Evolutionary conservation across 2,888 invertebrate species (phyloP).

Genomic region (Lasioglossum morio): DNA sequence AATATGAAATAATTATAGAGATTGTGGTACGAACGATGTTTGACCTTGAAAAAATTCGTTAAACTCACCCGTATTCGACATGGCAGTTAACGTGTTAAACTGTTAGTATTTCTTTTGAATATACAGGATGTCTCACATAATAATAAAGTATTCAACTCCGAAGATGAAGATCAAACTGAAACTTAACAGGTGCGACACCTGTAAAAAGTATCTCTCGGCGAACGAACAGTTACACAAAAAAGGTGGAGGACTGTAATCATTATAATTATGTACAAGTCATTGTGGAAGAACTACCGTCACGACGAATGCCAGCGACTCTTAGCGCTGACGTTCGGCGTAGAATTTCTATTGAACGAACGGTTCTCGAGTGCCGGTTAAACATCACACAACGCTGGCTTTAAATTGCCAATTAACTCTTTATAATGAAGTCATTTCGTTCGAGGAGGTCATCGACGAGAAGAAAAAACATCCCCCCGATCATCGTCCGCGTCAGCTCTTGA

Average conservation of each 20-base stretch:
- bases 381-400: background rate
- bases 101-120: no score
- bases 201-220: no score
- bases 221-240: background rate
- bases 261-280: background rate
- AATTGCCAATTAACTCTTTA: constrained; percentile 1
- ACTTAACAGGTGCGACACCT: no score
- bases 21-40: no score
- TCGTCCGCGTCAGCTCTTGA: constrained; percentile 16
- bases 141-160: no score
- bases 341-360: background rate
- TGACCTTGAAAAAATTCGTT: no score
- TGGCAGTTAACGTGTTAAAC: no score
- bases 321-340: background rate
- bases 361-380: background rate
- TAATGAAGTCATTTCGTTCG: constrained; percentile 12
- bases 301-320: background rate
- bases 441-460: background rate
- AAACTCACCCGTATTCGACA: no score
- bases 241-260: background rate
- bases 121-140: no score
- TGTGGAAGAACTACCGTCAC: background rate
- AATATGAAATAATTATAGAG: no score
- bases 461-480: constrained; percentile 31
- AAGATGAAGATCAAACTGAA: no score